Evolutionary conservation across 2,888 invertebrate species (phyloP), one percentile per base, ranked within the genome.

Genomic region (Buathra laborator): DNA sequence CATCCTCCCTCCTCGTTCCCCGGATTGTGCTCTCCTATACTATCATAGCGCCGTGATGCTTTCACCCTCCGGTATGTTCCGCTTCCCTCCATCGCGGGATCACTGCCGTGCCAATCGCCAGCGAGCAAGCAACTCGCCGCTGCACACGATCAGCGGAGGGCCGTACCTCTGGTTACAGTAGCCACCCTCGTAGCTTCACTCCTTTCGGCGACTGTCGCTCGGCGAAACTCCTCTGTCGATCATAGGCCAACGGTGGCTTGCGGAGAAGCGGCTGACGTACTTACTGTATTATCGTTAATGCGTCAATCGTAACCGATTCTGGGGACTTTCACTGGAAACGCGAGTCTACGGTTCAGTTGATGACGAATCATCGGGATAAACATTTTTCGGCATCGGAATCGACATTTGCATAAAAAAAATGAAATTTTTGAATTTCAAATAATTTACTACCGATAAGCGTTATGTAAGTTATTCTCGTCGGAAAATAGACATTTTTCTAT

Each of bases 41-140:
- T 59, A 24, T 56, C 78, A 74, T 82, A 68, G 82, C 76, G 66
- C 64, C 66, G 77, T 78, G 83, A 83, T 83, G 83, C 72, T 85
- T 79, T 59, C 76, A 66, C 78, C 66, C 75, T 85, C 71, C 71
- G 64, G 75, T 37, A 78, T 44, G 74, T 71, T 82, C 76, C 72
- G 75, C 71, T 76, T 76, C 82, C 68, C 79, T 80, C 66, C 79
- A 79, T 37, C 79, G 79, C 79, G 79, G 76, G 71, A 79, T 64
- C 67, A 66, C 78, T 75, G 72, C 29, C 19, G 46, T n/a, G 70
- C 70, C 29, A 78, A 67, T 81, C 77, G 70, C 78, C 74, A 59
- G 29, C 32, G 29, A 59, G 59, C 59, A 59, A 59, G 59, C 59
- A 46, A 80, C 76, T 76, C 84, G 77, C 46, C 76, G 68, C 67